These are phyloP conservation scores for Anneissia japonica DNA, from an alignment of 35 echinoderm and acorn worm genomes.

Conservation along the genomic window DNA sequence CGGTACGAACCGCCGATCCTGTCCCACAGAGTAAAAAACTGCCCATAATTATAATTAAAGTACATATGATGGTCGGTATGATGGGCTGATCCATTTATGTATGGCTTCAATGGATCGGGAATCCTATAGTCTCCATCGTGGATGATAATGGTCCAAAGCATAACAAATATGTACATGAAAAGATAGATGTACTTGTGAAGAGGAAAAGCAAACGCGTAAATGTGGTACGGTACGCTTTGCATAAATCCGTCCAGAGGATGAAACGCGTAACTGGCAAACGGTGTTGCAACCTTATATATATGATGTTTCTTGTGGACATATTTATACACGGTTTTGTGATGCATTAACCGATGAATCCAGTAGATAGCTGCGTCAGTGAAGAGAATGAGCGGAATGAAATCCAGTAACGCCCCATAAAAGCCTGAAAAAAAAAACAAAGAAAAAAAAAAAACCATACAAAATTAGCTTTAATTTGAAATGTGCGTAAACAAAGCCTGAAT, in stretches of 20 bases:
- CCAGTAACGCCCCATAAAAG: slow-evolving; percentile 39
- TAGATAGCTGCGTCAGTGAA: slow-evolving; percentile 94
- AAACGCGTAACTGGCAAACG: slow-evolving; percentile 97
- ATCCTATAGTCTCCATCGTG: slow-evolving; percentile 87
- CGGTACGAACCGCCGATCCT: slow-evolving; percentile 82
- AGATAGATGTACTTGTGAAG: slow-evolving; percentile 90
- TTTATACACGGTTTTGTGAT: slow-evolving; percentile 66
- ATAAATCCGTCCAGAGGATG: slow-evolving; percentile 88
- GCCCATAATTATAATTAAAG: slow-evolving; percentile 98
- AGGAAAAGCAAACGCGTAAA: slow-evolving; percentile 84
- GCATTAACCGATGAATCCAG: slow-evolving; percentile 88
- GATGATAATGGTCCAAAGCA: slow-evolving; percentile 94
- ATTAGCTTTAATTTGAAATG: no score
- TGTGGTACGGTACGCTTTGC: slow-evolving; percentile 89
- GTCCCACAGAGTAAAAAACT: slow-evolving; percentile 98
- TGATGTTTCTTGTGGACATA: slow-evolving; percentile 88
- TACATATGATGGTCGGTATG: slow-evolving; percentile 95
- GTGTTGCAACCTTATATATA: slow-evolving; percentile 79
- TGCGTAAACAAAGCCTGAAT: no score
- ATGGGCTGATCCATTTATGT: slow-evolving; percentile 89
- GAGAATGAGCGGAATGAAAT: slow-evolving; percentile 58
- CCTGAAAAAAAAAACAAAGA: slow-evolving; percentile 34
- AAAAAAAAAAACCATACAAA: background rate
- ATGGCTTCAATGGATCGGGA: slow-evolving; percentile 59
- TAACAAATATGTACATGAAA: slow-evolving; percentile 76